phyloP scores from a whole-genome alignment of 2,797 vertebrate species.

The Pipistrellus kuhlii region DNA sequence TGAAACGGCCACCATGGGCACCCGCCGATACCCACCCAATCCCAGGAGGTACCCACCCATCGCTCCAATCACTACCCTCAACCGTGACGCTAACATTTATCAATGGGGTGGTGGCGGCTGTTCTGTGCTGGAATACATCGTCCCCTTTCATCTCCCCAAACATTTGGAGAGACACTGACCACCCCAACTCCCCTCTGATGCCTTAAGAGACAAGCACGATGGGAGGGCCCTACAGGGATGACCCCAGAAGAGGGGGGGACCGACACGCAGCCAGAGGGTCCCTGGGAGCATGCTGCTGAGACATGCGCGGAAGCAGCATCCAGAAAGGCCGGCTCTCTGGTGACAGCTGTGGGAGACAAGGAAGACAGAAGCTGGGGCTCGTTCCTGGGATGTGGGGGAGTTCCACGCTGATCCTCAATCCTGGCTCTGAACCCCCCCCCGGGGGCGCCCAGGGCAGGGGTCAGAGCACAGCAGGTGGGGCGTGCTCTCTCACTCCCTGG shows the following conservation, averaged over 20 bases:
- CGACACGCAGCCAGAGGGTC: rapidly evolving
- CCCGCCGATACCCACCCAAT: neutral
- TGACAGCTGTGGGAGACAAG: neutral
- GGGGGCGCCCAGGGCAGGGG: rapidly evolving
- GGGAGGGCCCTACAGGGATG: rapidly evolving
- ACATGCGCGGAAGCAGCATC: neutral
- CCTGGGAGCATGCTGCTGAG: neutral
- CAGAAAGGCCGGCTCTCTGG: neutral
- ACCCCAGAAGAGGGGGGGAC: neutral
- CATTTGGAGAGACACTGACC: rapidly evolving
- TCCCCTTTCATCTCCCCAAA: neutral
- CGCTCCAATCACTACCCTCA: neutral
- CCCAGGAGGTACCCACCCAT: neutral
- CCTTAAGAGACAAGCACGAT: rapidly evolving
- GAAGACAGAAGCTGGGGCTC: neutral
- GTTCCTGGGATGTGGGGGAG: rapidly evolving
- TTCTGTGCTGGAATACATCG: rapidly evolving
- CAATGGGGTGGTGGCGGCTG: rapidly evolving
- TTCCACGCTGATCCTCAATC: neutral
- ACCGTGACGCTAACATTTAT: rapidly evolving
- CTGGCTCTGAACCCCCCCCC: rapidly evolving
- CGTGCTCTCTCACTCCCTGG: neutral
- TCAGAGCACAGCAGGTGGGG: no score
- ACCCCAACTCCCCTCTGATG: neutral
- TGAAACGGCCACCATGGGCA: rapidly evolving